Evolutionary conservation across 2,888 invertebrate species (phyloP), one percentile per base, ranked within the genome.

Genomic region (Cordylochernes scorpioides): DNA sequence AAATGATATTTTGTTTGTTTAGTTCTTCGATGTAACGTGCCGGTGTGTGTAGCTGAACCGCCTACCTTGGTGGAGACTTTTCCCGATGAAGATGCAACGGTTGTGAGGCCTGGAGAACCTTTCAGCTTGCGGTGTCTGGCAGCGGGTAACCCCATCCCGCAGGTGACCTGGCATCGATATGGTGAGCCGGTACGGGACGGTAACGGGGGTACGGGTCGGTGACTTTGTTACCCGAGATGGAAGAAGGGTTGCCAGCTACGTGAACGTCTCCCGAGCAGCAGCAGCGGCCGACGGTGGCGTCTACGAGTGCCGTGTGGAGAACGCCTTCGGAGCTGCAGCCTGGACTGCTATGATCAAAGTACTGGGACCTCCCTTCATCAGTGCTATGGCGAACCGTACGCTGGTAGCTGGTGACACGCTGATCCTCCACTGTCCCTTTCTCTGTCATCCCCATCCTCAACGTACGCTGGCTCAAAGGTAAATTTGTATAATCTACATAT

Each of bases 161-260:
- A 41, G 29, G 37, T 42, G 9, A 36, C 35, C 13, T 42, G 42
- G 42, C 35, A 30, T 15, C 29, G 36, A 1, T 41, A 41, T 26
- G 36, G 33, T 18, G 15, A 24, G 7, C 39, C 37, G 2, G 35
- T 42, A 14, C 38, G 34, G 19, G 39, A 38, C 25, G 33, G 33
- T n/a, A 4, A 31, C 33, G 15, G 36, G 40, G 22, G 31, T 47
- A 9, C 42, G 44, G 27, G 39, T 47, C 9, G 47, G 46, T 14
- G 45, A 45, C 19, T 47, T 45, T 25, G 43, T 45, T 6, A 49
- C 47, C 3, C 32, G 39, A 2, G 44, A 49, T 3, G 51, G 50
- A 30, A n/a, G n/a, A n/a, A 47, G 50, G 34, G 47, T 52, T 27
- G 44, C 49, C 29, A 50, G 51, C 33, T 48, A 46, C 35, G 49